phyloP scores from a whole-genome alignment of 1,140 invertebrate species.

The Physella acuta region DNA sequence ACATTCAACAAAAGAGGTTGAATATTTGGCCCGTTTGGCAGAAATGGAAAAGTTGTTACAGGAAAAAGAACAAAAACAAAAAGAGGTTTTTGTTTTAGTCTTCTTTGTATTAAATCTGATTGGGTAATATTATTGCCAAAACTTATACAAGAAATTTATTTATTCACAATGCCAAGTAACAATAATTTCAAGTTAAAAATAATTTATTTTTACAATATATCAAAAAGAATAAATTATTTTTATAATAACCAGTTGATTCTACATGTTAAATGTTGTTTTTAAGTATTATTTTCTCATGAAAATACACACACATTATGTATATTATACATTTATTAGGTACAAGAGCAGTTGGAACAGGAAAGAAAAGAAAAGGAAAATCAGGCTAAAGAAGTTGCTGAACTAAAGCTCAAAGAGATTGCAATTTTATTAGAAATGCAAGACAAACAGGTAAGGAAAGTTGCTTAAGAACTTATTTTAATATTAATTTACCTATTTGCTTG shows the following conservation, averaged over 20 bases:
- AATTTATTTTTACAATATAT: too few relatives aligned
- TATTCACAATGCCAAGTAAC: too few relatives aligned
- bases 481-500: background rate
- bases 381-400: slow-evolving; percentile 25
- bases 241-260: too few relatives aligned
- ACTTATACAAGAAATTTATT: too few relatives aligned
- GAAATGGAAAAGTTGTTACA: slow-evolving; percentile 65
- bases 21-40: slow-evolving; percentile 39
- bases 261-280: too few relatives aligned
- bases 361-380: slow-evolving; percentile 38
- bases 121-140: too few relatives aligned
- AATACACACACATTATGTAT: too few relatives aligned
- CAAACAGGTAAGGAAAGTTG: slow-evolving; percentile 33
- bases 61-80: slow-evolving; percentile 53
- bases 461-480: background rate
- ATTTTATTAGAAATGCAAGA: slow-evolving; percentile 36
- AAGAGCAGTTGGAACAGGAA: slow-evolving; percentile 41
- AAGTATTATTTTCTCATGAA: too few relatives aligned
- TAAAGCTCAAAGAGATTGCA: slow-evolving; percentile 41
- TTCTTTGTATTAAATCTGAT: too few relatives aligned
- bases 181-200: too few relatives aligned
- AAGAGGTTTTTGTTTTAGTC: slow-evolving; percentile 30
- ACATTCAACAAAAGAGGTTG: slow-evolving; percentile 35
- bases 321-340: too few relatives aligned
- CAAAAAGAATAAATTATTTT: too few relatives aligned